Percentiles rank a stretch among this genome's conserved stretches.
Evolutionary conservation across 1,140 invertebrate species (phyloP).

Genomic region (Rhopalosiphum padi): DNA sequence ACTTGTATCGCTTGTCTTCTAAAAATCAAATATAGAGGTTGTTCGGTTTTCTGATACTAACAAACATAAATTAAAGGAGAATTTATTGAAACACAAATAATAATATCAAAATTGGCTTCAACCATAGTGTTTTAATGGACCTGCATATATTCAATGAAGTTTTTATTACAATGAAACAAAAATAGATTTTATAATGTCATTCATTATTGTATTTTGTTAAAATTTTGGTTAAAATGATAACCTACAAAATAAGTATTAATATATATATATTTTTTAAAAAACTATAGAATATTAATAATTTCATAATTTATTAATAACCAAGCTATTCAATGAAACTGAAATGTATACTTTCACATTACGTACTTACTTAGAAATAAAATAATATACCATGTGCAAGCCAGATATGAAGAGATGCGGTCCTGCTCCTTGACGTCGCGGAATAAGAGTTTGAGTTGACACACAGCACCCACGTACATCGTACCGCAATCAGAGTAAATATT

Average conservation of each 20-base stretch:
- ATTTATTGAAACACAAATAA: conserved; percentile 61
- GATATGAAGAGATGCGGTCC: too few species aligned
- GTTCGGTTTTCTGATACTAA: conserved; percentile 83
- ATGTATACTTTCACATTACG: conserved; percentile 3
- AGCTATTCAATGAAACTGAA: neutral
- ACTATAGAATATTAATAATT: neutral
- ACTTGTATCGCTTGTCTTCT: conserved; percentile 68
- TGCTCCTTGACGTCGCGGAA: too few species aligned
- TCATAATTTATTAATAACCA: neutral
- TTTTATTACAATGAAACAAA: neutral
- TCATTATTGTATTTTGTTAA: neutral
- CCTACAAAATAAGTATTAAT: neutral
- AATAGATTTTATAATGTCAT: conserved; percentile 39
- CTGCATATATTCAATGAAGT: conserved; percentile 4
- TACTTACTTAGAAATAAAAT: conserved; percentile 26
- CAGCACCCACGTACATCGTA: too few species aligned
- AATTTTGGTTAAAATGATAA: neutral
- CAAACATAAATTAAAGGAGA: conserved; percentile 73
- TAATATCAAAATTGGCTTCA: neutral
- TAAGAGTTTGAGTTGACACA: too few species aligned
- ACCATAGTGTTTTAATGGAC: neutral
- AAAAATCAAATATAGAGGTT: conserved; percentile 74
- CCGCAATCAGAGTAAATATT: too few species aligned
- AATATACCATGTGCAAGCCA: neutral
- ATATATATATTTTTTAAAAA: neutral